phyloP scores from a whole-genome alignment of 2,797 vertebrate species.

The Ptychadena robeensis region DNA sequence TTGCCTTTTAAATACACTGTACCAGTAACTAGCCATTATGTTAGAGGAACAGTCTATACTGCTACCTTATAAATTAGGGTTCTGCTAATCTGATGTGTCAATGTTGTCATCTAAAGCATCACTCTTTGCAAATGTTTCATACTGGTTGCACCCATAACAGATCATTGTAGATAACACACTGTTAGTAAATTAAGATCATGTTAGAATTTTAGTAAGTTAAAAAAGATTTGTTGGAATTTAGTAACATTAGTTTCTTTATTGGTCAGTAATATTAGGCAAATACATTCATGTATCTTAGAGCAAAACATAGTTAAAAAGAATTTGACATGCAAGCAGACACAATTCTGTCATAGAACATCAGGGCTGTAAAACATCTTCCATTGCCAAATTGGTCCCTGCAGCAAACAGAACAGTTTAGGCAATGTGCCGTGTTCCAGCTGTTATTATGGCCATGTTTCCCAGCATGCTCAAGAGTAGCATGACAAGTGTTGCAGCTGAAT shows the following conservation, averaged over 20 bases:
- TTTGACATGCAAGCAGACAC: constrained; percentile 51
- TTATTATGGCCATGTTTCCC: not conserved
- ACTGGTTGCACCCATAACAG: constrained; percentile 33
- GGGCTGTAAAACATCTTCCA: not conserved
- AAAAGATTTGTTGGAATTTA: constrained; percentile 55
- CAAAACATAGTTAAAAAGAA: constrained; percentile 40
- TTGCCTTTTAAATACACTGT: too few species aligned
- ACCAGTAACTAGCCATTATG: not conserved
- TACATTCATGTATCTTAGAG: constrained; percentile 47
- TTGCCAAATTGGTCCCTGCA: not conserved
- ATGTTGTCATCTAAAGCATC: not conserved
- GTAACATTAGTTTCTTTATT: constrained; percentile 60
- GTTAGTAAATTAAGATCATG: constrained; percentile 52
- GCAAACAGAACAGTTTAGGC: not conserved
- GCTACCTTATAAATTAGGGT: too few species aligned
- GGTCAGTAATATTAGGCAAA: constrained; percentile 45
- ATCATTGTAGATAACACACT: constrained; percentile 11
- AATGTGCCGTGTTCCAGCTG: not conserved
- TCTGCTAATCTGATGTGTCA: too few species aligned
- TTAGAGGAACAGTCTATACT: not conserved
- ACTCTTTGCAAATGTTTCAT: not conserved
- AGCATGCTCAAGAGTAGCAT: not conserved
- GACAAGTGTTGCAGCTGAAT: not conserved
- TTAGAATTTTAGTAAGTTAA: constrained; percentile 57
- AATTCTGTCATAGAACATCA: constrained; percentile 54